phyloP scores from a whole-genome alignment of 37 sponge, comb jelly and placozoan species.

The Oscarella lobularis region DNA sequence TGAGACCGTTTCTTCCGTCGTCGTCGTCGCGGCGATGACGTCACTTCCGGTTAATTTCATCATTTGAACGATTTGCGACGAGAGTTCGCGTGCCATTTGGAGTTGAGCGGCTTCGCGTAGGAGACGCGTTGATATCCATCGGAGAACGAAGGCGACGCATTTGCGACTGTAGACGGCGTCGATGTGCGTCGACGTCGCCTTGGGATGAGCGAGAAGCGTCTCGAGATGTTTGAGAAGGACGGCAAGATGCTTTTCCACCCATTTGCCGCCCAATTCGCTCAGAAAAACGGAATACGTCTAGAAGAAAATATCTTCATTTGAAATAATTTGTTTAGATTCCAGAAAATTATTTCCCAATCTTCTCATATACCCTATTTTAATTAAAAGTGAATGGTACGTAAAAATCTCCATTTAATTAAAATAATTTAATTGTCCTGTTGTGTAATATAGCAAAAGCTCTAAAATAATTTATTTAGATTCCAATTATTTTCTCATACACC shows the following conservation, averaged over 20 bases:
- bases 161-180: constrained; percentile 86
- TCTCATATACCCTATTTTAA: too few species aligned
- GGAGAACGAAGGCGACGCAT: constrained; percentile 79
- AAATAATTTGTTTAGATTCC: too few species aligned
- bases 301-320: background rate
- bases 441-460: too few species aligned
- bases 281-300: constrained; percentile 73
- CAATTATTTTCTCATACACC: too few species aligned
- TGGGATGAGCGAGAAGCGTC: constrained; percentile 62
- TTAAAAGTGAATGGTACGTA: too few species aligned
- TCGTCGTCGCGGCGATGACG: background rate
- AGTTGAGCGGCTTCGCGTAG: constrained; percentile 81
- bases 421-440: too few species aligned
- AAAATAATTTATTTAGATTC: too few species aligned
- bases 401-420: too few species aligned
- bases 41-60: background rate
- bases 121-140: constrained; percentile 39
- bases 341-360: too few species aligned
- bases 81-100: constrained; percentile 30
- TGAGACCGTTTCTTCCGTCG: too few species aligned
- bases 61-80: background rate
- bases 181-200: constrained; percentile 70
- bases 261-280: constrained; percentile 68
- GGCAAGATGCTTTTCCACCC: constrained; percentile 76
- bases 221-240: constrained; percentile 47